These are phyloP conservation scores for Poecilia velifera DNA, from an alignment of 2,797 vertebrate genomes.

Conservation along the genomic window DNA sequence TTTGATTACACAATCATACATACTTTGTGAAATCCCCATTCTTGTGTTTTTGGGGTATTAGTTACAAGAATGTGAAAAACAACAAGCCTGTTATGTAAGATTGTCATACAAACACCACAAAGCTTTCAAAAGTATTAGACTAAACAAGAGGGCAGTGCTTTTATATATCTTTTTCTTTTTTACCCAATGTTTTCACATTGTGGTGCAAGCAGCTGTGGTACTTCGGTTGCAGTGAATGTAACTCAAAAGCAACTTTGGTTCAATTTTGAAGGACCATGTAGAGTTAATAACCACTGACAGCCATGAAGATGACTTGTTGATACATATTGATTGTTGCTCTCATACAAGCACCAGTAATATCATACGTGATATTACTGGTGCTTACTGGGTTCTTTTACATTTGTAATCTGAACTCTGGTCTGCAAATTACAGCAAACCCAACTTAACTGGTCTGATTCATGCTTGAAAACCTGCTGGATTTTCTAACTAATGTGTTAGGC, in stretches of 20 bases:
- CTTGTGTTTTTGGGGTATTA: constrained; percentile 19
- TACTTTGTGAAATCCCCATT: not conserved
- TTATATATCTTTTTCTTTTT: not conserved
- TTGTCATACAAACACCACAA: constrained; percentile 11
- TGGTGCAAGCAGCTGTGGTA: not conserved
- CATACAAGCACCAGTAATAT: not conserved
- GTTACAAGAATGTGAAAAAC: constrained; percentile 14
- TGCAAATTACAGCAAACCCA: not conserved
- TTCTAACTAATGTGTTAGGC: not conserved
- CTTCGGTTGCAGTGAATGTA: not conserved
- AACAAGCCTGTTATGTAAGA: constrained; percentile 27
- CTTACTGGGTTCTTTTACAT: not conserved
- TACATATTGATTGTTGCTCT: not conserved
- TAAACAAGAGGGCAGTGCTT: not conserved
- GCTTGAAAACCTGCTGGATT: not conserved
- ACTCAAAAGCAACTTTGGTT: not conserved
- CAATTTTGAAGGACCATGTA: not conserved
- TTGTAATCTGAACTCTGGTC: not conserved
- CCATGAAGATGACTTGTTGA: not conserved
- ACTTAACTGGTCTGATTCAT: not conserved
- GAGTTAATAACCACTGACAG: not conserved
- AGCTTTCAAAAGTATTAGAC: not conserved
- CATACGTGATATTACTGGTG: not conserved
- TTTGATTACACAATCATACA: constrained; percentile 20
- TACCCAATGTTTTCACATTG: not conserved